Base-by-base conservation (phyloP, 1,140 invertebrate genomes). In the Nasonia longicornis region DNA sequence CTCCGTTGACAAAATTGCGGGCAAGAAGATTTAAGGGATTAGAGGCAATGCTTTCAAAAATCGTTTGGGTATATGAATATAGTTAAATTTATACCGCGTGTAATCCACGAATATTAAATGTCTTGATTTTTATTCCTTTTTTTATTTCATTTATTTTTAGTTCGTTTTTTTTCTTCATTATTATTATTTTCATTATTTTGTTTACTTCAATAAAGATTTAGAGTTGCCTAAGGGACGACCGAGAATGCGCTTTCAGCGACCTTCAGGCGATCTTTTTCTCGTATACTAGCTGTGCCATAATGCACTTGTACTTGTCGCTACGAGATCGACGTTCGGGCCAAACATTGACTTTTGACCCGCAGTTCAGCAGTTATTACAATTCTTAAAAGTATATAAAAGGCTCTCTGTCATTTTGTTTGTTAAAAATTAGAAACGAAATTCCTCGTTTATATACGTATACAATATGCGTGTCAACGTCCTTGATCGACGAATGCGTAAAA, bases 211-310 rank as follows among this genome's bases (percentile, higher is more conserved):
- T 88, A 88, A 87, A 90, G 89, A 86, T 87, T 89, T 90, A 89
- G 86, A 87, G 90, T 90, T 87, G 86, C 87, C 82, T 88, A 88
- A 87, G 86, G 85, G 83, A 84, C 85, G 82, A 85, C 85, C 78
- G 82, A 84, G 83, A 85, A 84, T 83, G 78, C 84, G 82, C 87
- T 87, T 86, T 85, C 72, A 87, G 85, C 85, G 84, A 85, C 84
- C 85, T 77, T 84, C 84, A 79, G 85, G 82, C 85, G 85, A 84
- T 81, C 83, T 86, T 87, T 85, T 87, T 89, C 83, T 91, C 90
- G 89, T 91, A 91, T 91, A 90, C 90, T 90, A 91, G 90, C 89
- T 91, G 89, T 91, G 90, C 90, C 86, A 86, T 72, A 90, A 90
- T 84, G 90, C 90, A 91, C 90, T 91, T 91, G 89, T 91, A 90